Base-by-base conservation (phyloP, 2,797 vertebrate genomes). In the Poeciliopsis turneri region DNA sequence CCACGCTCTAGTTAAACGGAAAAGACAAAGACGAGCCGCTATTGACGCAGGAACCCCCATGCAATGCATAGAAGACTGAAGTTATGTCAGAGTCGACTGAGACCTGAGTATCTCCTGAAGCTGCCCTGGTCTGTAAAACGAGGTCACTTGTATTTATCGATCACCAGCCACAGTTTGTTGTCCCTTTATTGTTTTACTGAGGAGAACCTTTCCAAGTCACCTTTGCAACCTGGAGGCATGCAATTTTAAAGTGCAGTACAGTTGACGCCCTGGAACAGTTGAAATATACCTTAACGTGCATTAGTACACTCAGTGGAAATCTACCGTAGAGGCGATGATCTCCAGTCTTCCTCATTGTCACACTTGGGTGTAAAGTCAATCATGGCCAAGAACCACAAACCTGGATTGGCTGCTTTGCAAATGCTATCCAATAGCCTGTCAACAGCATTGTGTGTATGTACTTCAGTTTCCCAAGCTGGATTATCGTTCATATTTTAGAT, bases 1-100 rank as follows among this genome's bases (percentile, higher is more conserved):
- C 18, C 36, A 45, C 66, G 28, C 30, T 41, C 39, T 23, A 46
- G 25, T 45, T 70, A 81, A 81, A 79, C 69, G n/a, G 33, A 72
- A 73, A 41, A 57, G n/a, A 4, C 3, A 41, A 39, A 69, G 33
- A 59, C 16, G 1, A 11, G 55, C 53, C 47, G 16, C 70, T 64
- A 73, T 68, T 57, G 2, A 81, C n/a, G 18, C 45, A 47, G 9
- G 77, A 82, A 71, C 39, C 53, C 12, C 23, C 0, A 39, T 64
- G 30, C 25, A 30, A 69, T 49, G 30, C 28, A 4, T 16, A 1
- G 43, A 72, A 23, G 25, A 41, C 61, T 66, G 33, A 39, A 39
- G 61, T 39, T 33, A 28, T 47, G 74, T 57, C n/a, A 68, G 13
- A 76, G 46, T 39, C 0, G 2, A 49, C n/a, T 74, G 55, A 39